Evolutionary conservation across 2,113 vertebrate species (phyloP).

Genomic region (Psittacara wagleri): DNA sequence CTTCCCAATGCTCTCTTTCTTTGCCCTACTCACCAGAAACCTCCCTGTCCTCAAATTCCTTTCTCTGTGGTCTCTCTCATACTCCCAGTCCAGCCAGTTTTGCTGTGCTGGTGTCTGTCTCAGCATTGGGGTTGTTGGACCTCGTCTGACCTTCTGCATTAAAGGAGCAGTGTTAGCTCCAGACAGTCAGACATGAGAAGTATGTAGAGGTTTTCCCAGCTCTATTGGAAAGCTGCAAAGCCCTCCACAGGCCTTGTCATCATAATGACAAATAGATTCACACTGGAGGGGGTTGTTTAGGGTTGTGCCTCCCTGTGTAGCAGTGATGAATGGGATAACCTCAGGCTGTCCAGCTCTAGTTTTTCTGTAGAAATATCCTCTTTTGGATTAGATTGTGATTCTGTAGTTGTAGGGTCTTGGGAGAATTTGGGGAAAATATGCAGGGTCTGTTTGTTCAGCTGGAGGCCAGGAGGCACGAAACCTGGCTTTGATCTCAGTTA

Average conservation of each 20-base stretch:
- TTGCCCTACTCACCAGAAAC: conserved; percentile 47
- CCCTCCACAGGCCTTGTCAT: neutral
- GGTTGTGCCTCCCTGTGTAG: neutral
- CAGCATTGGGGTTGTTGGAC: neutral
- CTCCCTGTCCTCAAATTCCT: conserved; percentile 49
- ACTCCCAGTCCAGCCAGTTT: conserved; percentile 24
- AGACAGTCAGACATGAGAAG: conserved; percentile 51
- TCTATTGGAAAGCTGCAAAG: neutral
- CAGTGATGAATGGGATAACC: neutral
- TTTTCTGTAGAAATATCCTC: neutral
- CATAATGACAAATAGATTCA: conserved; percentile 1
- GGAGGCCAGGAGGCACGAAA: neutral
- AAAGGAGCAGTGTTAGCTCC: conserved; percentile 43
- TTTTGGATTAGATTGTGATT: neutral
- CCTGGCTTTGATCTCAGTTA: neutral
- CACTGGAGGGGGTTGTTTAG: neutral
- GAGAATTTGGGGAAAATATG: neutral
- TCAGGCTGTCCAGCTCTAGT: neutral
- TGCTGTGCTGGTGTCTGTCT: conserved; percentile 55
- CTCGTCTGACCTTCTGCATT: conserved; percentile 35
- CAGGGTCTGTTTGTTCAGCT: neutral
- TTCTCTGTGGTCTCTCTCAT: conserved; percentile 52
- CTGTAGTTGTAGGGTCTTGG: neutral
- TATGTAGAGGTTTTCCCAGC: conserved; percentile 32
- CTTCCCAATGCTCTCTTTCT: conserved; percentile 34